phyloP scores from a whole-genome alignment of 2,888 invertebrate genomes.

The Allacma fusca region DNA sequence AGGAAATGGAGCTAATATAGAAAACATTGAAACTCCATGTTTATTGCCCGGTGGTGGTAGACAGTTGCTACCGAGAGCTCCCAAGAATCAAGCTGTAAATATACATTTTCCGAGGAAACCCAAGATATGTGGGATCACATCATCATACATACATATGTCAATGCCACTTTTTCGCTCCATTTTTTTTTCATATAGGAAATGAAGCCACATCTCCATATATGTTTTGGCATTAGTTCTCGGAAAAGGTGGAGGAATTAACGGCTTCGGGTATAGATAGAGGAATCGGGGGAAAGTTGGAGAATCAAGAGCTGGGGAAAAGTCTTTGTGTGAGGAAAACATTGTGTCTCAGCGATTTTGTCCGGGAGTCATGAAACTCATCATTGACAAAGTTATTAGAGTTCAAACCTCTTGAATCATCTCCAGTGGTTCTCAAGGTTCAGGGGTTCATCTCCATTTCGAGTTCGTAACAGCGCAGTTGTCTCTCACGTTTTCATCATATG shows the following conservation, averaged over 20 bases:
- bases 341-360: slow-evolving; percentile 30
- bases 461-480: slow-evolving; percentile 17
- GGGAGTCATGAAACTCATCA: neutral
- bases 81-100: too few species aligned
- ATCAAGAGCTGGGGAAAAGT: neutral
- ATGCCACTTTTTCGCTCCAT: too few species aligned
- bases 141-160: too few species aligned
- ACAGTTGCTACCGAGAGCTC: too few species aligned
- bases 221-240: slow-evolving; percentile 3
- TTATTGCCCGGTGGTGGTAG: too few species aligned
- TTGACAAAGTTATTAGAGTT: slow-evolving; percentile 34
- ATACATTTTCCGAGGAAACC: too few species aligned
- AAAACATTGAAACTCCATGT: too few species aligned
- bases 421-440: slow-evolving; percentile 26
- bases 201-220: too few species aligned
- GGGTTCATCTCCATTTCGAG: slow-evolving; percentile 10
- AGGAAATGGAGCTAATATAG: too few species aligned
- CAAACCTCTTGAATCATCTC: slow-evolving; percentile 26
- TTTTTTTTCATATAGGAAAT: too few species aligned
- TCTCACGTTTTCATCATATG: slow-evolving; percentile 6
- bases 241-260: neutral
- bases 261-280: neutral
- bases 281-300: neutral
- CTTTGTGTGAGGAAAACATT: slow-evolving; percentile 29
- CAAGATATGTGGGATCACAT: too few species aligned